Evolutionary conservation across 2,113 vertebrate genomes (phyloP), one percentile per base, ranked within the genome.

Genomic region (Isurus oxyrinchus): DNA sequence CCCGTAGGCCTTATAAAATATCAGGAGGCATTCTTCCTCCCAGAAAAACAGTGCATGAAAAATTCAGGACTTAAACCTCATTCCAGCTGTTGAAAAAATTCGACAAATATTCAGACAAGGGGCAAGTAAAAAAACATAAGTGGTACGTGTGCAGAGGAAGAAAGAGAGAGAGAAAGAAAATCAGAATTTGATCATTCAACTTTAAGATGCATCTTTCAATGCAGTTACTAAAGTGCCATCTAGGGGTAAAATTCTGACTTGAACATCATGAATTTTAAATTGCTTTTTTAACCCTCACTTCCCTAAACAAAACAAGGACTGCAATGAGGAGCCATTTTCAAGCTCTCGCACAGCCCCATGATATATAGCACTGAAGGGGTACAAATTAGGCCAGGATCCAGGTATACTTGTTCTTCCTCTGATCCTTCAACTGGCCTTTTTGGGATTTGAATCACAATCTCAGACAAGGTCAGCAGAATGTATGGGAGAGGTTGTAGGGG

Each of bases 151-250:
- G 6, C 35, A 40, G 19, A 19, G 88, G 27, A 57, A 59, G 19
- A 25, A 27, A 53, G 25, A 35, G 35, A 63, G 57, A 63, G 19
- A 66, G 55, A 31, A 59, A 61, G 59, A 94, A 59, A 66, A 94
- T 94, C 7, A 94, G n/a, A 6, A 61, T 94, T 63, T 63, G 61
- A 94, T 94, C 59, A 66, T 66, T 94, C 57, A 94, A 94, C 5
- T 61, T 94, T 14, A 40, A 63, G 90, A 63, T 94, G 14, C 16
- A 6, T 94, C n/a, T 95, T 95, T 69, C 53, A 69, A 49, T 72
- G 66, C 94, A 95, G 94, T 95, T 31, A 72, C 94, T 95, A 72
- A 95, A 95, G 67, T 67, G 94, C 94, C 94, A 95, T 72, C 94
- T 95, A 95, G 94, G 93, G 94, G 67, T 72, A 95, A 53, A 55